phyloP scores from a whole-genome alignment of 2,888 invertebrate genomes.

The Odiellus spinosus region DNA sequence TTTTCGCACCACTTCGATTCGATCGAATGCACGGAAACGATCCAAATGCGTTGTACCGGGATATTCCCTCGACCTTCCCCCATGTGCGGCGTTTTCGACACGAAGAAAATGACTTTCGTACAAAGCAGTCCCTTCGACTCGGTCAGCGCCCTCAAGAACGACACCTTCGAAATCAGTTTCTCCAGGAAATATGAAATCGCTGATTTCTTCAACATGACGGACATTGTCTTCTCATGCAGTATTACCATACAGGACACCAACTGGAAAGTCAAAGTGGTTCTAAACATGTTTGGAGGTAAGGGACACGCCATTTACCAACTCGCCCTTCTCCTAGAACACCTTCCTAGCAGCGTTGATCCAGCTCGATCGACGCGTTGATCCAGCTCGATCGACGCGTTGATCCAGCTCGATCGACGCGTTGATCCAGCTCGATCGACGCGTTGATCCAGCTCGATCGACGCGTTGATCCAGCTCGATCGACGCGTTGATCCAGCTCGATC shows the following conservation, averaged over 20 bases:
- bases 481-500: too few species aligned
- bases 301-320: too few species aligned
- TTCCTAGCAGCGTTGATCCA: too few species aligned
- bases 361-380: too few species aligned
- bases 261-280: slow-evolving; percentile 19
- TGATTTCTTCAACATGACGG: slow-evolving; percentile 17
- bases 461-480: too few species aligned
- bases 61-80: slow-evolving; percentile 21
- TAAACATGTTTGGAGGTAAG: slow-evolving; percentile 20
- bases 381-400: too few species aligned
- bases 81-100: slow-evolving; percentile 20
- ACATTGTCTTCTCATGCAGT: slow-evolving; percentile 19
- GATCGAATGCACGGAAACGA: slow-evolving; percentile 18
- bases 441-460: too few species aligned
- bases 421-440: too few species aligned
- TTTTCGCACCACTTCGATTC: slow-evolving; percentile 20
- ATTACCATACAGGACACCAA: slow-evolving; percentile 19
- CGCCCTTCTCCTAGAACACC: too few species aligned
- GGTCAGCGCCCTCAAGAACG: slow-evolving; percentile 12
- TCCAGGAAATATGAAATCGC: slow-evolving; percentile 13
- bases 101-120: slow-evolving; percentile 9
- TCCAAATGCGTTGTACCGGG: slow-evolving; percentile 19
- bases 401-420: too few species aligned
- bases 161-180: slow-evolving; percentile 19
- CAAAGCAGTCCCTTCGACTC: slow-evolving; percentile 18